Evolutionary conservation across 30 jellyfish, hydroid and myxozoan genomes (phyloP), one percentile per base, ranked within the genome.

Genomic region (Aurelia aurita complex sp. Pacific): DNA sequence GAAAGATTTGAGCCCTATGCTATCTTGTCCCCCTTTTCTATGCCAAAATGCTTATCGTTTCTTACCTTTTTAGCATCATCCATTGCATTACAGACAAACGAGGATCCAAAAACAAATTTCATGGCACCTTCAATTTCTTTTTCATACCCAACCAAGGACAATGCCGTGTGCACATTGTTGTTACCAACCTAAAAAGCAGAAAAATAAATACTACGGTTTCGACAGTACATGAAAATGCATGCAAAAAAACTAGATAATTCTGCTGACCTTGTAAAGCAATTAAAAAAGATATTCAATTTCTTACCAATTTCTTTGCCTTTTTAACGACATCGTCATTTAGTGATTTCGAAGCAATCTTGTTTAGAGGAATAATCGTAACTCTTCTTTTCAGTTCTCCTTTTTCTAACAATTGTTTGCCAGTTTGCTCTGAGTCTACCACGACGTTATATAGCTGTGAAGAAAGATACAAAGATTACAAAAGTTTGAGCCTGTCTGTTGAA

Each of bases 41-140:
- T n/a, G 71, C 69, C 15, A 36, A 23, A 71, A 71, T 23, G 29
- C 29, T 23, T 0, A 23, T 23, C 0, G 8, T 46, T 7, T 46
- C 79, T 4, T 29, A 90, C 96, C 96, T 88, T 79, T 74, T 94
- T 94, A 9, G 99, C 99, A 38, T 53, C 67, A 38, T 94, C 96
- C 75, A 90, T 69, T 43, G 55, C 73, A n/a, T 51, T 69, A 70
- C 98, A 96, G 32, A 94, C 90, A 60, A 94, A 85, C 6, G 99
- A 61, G n/a, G 97, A 81, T 38, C 99, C 99, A 80, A 94, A 94
- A 52, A 94, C 99, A 68, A 88, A 94, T 60, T 84, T 89, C 96
- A 94, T 94, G 9, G 99, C 99, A 33, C 89, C 96, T 63, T 80
- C 96, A 60, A 94, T 72, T 10, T 88, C 94, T 10, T 77, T 74